phyloP scores from a whole-genome alignment of 2,888 invertebrate species.

The Phanerotoma sp. region DNA sequence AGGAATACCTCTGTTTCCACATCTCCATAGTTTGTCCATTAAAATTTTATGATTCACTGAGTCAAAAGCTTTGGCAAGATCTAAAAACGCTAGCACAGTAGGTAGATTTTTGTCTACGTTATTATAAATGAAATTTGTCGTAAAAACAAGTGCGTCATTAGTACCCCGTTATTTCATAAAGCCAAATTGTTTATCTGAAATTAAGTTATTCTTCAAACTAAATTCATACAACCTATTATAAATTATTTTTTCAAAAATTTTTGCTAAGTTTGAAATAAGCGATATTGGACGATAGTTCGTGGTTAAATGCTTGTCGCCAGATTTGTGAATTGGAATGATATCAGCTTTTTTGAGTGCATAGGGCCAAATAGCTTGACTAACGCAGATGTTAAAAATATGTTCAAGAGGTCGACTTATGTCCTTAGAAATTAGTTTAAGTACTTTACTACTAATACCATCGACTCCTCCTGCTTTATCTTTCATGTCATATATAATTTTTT shows the following conservation, averaged over 20 bases:
- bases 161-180: too few relatives aligned
- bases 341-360: neutral
- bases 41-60: too few relatives aligned
- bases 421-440: neutral
- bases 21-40: too few relatives aligned
- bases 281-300: neutral
- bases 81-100: too few relatives aligned
- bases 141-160: too few relatives aligned
- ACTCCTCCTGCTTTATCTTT: conserved; percentile 7
- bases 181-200: too few relatives aligned
- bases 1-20: too few relatives aligned
- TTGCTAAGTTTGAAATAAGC: neutral
- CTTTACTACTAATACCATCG: conserved; percentile 1
- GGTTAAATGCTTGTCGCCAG: neutral
- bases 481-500: neutral
- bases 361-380: neutral
- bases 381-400: neutral
- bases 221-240: too few relatives aligned
- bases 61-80: too few relatives aligned
- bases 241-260: neutral
- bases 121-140: too few relatives aligned
- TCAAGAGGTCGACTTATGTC: neutral
- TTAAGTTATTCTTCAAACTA: too few relatives aligned
- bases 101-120: too few relatives aligned
- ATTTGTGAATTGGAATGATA: neutral